phyloP scores from a whole-genome alignment of 23 tunicate species.

The Oikopleura vanhoeffeni region DNA sequence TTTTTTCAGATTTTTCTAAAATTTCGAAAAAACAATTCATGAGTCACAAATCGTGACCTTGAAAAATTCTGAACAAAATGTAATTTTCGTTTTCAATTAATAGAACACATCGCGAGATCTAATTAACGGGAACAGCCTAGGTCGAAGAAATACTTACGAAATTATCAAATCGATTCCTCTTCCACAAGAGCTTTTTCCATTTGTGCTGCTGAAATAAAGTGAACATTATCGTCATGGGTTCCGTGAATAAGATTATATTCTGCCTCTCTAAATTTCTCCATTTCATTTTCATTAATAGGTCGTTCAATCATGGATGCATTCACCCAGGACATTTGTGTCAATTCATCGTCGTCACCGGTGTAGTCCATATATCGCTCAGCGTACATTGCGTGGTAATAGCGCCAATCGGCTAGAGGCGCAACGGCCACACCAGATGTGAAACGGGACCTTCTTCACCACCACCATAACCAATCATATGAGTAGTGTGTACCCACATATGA shows the following conservation, averaged over 20 bases:
- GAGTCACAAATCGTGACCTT: not conserved
- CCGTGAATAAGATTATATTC: slow-evolving; percentile 56
- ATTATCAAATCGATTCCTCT: slow-evolving; percentile 72
- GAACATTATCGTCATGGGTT: slow-evolving; percentile 94
- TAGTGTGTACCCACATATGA: slow-evolving; percentile 76
- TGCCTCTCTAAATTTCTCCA: slow-evolving; percentile 40
- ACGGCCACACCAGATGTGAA: slow-evolving; percentile 86
- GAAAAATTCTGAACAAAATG: not conserved
- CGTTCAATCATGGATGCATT: not conserved
- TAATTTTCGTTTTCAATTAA: not conserved
- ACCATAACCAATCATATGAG: slow-evolving; percentile 55
- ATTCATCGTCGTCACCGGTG: slow-evolving; percentile 13
- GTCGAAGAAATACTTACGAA: slow-evolving; percentile 40
- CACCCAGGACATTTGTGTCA: not conserved
- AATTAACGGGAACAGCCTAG: not conserved
- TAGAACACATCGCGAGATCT: not conserved
- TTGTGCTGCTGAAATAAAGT: slow-evolving; percentile 72
- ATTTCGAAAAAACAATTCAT: too few species aligned
- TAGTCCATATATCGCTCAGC: slow-evolving; percentile 82
- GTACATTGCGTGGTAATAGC: slow-evolving; percentile 90
- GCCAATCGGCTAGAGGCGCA: slow-evolving; percentile 56
- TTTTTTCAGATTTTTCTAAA: too few species aligned
- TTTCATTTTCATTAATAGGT: slow-evolving; percentile 16
- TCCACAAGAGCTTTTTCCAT: slow-evolving; percentile 83
- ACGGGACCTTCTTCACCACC: slow-evolving; percentile 41